A percentile compares a stretch with the other conserved stretches of the same genome.
Conservation (phyloP, 2,113 vertebrate species). For the Trinectes maculatus region DNA sequence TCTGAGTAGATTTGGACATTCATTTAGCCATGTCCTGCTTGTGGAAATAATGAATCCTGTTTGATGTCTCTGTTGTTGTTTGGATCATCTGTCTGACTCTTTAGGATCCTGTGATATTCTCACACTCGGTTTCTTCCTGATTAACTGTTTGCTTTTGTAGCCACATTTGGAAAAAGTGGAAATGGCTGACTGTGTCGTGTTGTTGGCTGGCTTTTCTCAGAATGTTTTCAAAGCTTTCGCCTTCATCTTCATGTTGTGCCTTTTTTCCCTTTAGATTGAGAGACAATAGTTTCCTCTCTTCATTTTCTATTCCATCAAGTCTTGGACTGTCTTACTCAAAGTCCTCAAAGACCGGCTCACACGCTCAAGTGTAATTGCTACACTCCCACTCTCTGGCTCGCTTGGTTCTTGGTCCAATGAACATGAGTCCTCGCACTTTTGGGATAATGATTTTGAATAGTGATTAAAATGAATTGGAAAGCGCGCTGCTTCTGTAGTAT, state of each 20-base stretch:
- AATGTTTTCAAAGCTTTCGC: slow-evolving; percentile 39
- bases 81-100: slow-evolving; percentile 31
- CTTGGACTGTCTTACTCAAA: slow-evolving; percentile 60
- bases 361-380: slow-evolving; percentile 74
- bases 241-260: slow-evolving; percentile 25
- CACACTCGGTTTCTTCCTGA: slow-evolving; percentile 34
- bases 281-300: slow-evolving; percentile 68
- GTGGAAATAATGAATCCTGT: slow-evolving; percentile 38
- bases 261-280: slow-evolving; percentile 47
- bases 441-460: slow-evolving; percentile 78
- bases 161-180: slow-evolving; percentile 39
- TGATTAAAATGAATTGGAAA: slow-evolving; percentile 80
- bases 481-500: slow-evolving; percentile 69
- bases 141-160: slow-evolving; percentile 54
- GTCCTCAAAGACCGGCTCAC: slow-evolving; percentile 59
- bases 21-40: slow-evolving; percentile 33
- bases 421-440: slow-evolving; percentile 61
- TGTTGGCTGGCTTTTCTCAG: slow-evolving; percentile 48
- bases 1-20: slow-evolving; percentile 17
- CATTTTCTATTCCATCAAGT: slow-evolving; percentile 67
- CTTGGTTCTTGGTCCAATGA: slow-evolving; percentile 54
- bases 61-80: slow-evolving; percentile 52
- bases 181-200: slow-evolving; percentile 39
- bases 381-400: slow-evolving; percentile 46
- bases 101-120: slow-evolving; percentile 26